These are phyloP conservation scores for Drosophila conformis DNA, from an alignment of 2,888 invertebrate genomes.

Conservation along the genomic window DNA sequence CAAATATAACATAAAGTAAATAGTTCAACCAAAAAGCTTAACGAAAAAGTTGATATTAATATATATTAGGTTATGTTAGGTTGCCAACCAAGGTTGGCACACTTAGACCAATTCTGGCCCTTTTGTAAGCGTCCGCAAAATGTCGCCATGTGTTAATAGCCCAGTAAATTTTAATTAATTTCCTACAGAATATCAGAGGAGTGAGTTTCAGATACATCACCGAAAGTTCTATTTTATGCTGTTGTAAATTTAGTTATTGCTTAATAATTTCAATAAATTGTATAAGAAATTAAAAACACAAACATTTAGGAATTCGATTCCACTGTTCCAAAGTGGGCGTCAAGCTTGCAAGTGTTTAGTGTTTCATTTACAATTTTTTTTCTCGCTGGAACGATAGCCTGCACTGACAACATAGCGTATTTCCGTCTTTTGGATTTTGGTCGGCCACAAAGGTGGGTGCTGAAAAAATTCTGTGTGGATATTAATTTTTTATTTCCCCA, in stretches of 20 bases:
- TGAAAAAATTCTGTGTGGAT: rapidly evolving
- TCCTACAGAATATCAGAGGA: not conserved
- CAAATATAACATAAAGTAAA: too few species aligned
- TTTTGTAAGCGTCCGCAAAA: not conserved
- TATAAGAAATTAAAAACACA: not conserved
- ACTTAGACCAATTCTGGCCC: too few species aligned
- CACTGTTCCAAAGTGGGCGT: not conserved
- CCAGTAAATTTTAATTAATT: not conserved
- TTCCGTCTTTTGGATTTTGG: slow-evolving; percentile 69
- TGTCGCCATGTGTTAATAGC: not conserved
- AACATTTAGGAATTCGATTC: not conserved
- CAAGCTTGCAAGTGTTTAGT: not conserved
- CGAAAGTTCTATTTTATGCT: not conserved
- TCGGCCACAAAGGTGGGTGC: slow-evolving; percentile 68
- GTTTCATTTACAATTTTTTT: not conserved
- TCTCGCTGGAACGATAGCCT: not conserved
- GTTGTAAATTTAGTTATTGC: not conserved
- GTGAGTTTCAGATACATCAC: not conserved
- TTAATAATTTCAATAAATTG: not conserved
- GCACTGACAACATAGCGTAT: slow-evolving; percentile 29
- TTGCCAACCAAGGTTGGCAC: too few species aligned
- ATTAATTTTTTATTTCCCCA: rapidly evolving
- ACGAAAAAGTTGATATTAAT: too few species aligned
- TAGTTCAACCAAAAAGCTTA: too few species aligned
- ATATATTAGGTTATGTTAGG: too few species aligned